Percentiles rank a stretch among this genome's conserved stretches.
Evolutionary conservation across 2,797 vertebrate genomes (phyloP).

Genomic region (Eutrigla gurnardus): DNA sequence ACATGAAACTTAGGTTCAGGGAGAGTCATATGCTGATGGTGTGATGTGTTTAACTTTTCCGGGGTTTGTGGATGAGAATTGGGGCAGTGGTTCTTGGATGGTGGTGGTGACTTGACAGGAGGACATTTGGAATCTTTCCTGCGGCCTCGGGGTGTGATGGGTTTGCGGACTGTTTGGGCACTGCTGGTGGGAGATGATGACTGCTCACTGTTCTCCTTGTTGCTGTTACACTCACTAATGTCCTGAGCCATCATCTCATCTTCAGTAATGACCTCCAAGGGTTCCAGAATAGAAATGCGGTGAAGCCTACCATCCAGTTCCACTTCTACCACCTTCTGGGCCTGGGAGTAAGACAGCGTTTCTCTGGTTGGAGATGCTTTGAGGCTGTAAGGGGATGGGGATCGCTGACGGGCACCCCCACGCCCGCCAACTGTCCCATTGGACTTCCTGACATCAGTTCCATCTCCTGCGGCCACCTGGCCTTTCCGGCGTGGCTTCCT

Average conservation of each 20-base stretch:
- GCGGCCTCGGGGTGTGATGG: conserved; percentile 86
- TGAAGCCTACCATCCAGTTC: conserved; percentile 98
- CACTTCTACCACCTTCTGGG: conserved; percentile 95
- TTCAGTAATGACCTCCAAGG: conserved; percentile 93
- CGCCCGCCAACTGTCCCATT: conserved; percentile 84
- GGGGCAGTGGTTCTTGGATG: conserved; percentile 77
- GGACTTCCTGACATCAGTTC: conserved; percentile 67
- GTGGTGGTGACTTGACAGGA: conserved; percentile 80
- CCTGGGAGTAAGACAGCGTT: conserved; percentile 93
- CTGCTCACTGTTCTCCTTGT: conserved; percentile 98
- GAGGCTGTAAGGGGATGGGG: conserved; percentile 93
- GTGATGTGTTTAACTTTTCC: conserved; percentile 82
- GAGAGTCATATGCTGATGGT: conserved; percentile 67
- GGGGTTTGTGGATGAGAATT: conserved; percentile 71
- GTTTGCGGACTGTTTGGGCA: conserved; percentile 81
- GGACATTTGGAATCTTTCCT: conserved; percentile 90
- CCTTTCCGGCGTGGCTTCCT: conserved; percentile 94
- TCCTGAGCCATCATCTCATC: conserved; percentile 97
- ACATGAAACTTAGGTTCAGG: conserved; percentile 93
- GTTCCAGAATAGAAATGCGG: conserved; percentile 94
- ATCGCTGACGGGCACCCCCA: conserved; percentile 84
- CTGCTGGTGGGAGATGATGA: conserved; percentile 84
- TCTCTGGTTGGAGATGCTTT: conserved; percentile 91
- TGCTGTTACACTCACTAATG: conserved; percentile 97
- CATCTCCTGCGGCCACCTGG: conserved; percentile 83